A percentile compares a stretch with the other conserved stretches of the same genome.
Conservation (phyloP, 2,113 vertebrate species). For the Chaenocephalus aceratus region DNA sequence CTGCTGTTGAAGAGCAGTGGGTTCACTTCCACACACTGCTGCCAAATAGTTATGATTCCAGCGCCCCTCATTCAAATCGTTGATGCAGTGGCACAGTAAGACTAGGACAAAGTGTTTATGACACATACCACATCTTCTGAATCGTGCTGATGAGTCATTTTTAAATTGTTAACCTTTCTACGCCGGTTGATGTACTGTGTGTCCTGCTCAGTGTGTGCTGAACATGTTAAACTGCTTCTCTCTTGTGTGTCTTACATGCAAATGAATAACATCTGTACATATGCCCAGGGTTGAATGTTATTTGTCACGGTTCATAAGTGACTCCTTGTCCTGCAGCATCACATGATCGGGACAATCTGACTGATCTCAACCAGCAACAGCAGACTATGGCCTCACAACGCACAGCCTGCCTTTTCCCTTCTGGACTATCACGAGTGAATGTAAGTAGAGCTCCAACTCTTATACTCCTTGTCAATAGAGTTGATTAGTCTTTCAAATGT, state of each 20-base stretch:
- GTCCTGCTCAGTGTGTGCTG: no score
- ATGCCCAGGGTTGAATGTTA: neutral
- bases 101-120: neutral
- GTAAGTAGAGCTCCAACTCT: conserved; percentile 20
- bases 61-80: neutral
- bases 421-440: conserved; percentile 23
- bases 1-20: neutral
- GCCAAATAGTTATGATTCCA: neutral
- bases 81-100: neutral
- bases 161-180: neutral
- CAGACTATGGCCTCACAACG: conserved; percentile 35
- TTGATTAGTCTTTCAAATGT: no score
- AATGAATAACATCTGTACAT: no score
- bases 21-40: conserved; percentile 19
- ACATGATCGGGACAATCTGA: neutral
- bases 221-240: neutral
- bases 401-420: neutral
- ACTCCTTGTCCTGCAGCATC: conserved; percentile 8
- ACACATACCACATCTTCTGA: conserved; percentile 22
- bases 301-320: neutral
- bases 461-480: no score
- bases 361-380: conserved; percentile 11
- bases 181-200: no score
- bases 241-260: neutral
- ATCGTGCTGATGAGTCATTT: neutral